Conservation (phyloP, 2,888 invertebrate genomes). For the Drosophila testacea region DNA sequence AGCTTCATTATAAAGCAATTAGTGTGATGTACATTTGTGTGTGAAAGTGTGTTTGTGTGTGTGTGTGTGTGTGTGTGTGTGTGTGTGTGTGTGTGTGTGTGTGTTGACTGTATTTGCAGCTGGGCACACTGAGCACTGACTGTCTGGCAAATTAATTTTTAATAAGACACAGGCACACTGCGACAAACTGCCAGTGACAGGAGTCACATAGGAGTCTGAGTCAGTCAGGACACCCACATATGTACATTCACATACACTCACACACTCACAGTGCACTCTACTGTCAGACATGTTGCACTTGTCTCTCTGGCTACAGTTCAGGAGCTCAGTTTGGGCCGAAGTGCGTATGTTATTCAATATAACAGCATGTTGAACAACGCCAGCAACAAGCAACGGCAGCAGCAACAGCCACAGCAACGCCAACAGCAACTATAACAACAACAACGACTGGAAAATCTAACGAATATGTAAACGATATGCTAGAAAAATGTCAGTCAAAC, state of each 20-base stretch:
- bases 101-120: conserved; percentile 38
- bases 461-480: conserved; percentile 83
- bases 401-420: conserved; percentile 29
- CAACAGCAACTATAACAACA: conserved; percentile 24
- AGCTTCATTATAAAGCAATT: conserved; percentile 83
- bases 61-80: too few relatives aligned
- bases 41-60: conserved; percentile 17
- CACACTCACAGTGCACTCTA: conserved; percentile 31
- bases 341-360: conserved; percentile 75
- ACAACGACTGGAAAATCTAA: conserved; percentile 69
- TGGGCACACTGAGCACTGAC: conserved; percentile 38
- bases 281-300: conserved; percentile 68
- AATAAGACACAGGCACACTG: conserved; percentile 59
- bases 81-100: conserved; percentile 2
- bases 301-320: conserved; percentile 44
- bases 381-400: conserved; percentile 70
- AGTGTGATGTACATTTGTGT: conserved; percentile 46
- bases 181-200: conserved; percentile 75
- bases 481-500: conserved; percentile 84
- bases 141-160: conserved; percentile 72
- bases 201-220: conserved; percentile 58
- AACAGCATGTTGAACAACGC: conserved; percentile 76
- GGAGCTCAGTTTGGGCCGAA: conserved; percentile 56
- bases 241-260: conserved; percentile 8
- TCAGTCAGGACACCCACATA: conserved; percentile 41